These are phyloP conservation scores for Yponomeuta evonymella DNA, from an alignment of 2,888 invertebrate genomes.

Conservation along the genomic window DNA sequence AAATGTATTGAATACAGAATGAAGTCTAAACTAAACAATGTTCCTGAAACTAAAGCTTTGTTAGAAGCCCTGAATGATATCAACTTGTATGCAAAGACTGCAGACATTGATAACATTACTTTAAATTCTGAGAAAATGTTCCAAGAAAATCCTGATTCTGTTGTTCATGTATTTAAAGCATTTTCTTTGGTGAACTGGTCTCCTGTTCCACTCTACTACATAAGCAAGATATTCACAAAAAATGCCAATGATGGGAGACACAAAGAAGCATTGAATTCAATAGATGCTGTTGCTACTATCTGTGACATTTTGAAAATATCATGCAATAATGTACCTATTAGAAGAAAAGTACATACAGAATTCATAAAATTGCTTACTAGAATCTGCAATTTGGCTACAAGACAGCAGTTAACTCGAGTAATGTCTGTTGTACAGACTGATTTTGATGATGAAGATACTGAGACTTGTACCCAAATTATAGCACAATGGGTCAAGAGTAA, in stretches of 20 bases:
- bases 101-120: not conserved
- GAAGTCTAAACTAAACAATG: conserved; percentile 33
- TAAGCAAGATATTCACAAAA: conserved; percentile 37
- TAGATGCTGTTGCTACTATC: conserved; percentile 23
- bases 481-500: conserved; percentile 1
- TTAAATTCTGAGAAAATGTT: conserved; percentile 22
- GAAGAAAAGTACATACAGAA: conserved; percentile 41
- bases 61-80: conserved; percentile 57
- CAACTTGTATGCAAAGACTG: conserved; percentile 40
- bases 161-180: conserved; percentile 39
- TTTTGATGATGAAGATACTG: not conserved
- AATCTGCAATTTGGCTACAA: not conserved
- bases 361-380: not conserved
- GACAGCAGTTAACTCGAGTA: not conserved
- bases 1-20: conserved; percentile 55
- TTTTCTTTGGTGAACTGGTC: conserved; percentile 54
- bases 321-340: conserved; percentile 53
- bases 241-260: conserved; percentile 18
- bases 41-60: conserved; percentile 41
- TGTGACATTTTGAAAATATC: conserved; percentile 46
- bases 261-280: not conserved
- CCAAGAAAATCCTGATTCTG: conserved; percentile 28
- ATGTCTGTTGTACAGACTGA: not conserved
- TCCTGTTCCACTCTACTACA: conserved; percentile 53
- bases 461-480: not conserved